These are phyloP conservation scores for Agrenia bidenticulata DNA, from an alignment of 2,888 invertebrate species.

Conservation along the genomic window DNA sequence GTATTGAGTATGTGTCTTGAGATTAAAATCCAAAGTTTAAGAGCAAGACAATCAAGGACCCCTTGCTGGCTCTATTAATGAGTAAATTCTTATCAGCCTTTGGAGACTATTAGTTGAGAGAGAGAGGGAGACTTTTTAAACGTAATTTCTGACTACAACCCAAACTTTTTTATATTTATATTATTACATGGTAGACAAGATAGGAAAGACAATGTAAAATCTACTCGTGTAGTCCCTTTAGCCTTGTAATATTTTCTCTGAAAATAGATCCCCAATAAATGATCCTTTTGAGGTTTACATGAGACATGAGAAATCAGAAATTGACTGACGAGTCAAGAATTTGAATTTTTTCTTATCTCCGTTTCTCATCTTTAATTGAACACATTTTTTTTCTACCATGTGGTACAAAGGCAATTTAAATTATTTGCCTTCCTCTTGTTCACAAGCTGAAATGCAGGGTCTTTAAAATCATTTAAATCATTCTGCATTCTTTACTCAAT, in stretches of 20 bases:
- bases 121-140: constrained; percentile 19
- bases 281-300: neutral
- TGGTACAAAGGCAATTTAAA: neutral
- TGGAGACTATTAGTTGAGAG: neutral
- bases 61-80: constrained; percentile 53
- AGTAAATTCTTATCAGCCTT: constrained; percentile 53
- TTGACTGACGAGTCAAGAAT: constrained; percentile 3
- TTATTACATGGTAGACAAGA: too few species aligned
- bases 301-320: constrained; percentile 1
- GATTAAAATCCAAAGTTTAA: constrained; percentile 32
- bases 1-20: constrained; percentile 20
- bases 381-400: neutral
- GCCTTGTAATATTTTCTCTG: too few species aligned
- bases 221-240: too few species aligned
- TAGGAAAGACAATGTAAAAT: too few species aligned
- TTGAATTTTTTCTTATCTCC: constrained; percentile 2
- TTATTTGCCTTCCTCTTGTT: constrained; percentile 3
- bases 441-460: neutral
- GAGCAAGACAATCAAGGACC: constrained; percentile 53
- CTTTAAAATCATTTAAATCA: neutral
- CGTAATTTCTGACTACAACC: constrained; percentile 42
- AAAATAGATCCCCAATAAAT: too few species aligned
- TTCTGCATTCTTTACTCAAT: neutral
- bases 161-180: neutral
- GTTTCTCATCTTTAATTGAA: constrained; percentile 11